Evolutionary conservation across 1,140 invertebrate species (phyloP).

Genomic region (Eumaeus atala): DNA sequence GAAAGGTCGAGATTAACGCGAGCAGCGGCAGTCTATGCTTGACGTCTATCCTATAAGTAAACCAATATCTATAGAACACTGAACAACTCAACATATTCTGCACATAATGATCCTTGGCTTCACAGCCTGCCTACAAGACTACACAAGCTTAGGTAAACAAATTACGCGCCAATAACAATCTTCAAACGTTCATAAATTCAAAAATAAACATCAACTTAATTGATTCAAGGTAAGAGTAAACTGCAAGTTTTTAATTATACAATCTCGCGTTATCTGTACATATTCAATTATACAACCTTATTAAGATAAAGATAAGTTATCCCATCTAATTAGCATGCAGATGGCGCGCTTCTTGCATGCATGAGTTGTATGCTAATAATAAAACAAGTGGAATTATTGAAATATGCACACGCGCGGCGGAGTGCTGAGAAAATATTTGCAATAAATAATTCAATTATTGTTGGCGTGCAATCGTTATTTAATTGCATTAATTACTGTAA

Average conservation of each 20-base stretch:
- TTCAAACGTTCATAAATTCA: too few relatives aligned
- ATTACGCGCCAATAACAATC: too few relatives aligned
- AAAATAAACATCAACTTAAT: not conserved
- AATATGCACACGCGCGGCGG: conserved; percentile 14
- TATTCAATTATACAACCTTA: conserved; percentile 13
- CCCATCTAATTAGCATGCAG: conserved; percentile 22
- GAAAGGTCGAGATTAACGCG: too few relatives aligned
- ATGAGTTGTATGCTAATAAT: conserved; percentile 24
- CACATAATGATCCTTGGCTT: too few relatives aligned
- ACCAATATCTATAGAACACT: too few relatives aligned
- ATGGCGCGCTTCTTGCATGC: conserved; percentile 21
- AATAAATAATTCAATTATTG: conserved; percentile 7
- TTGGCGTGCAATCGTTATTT: not conserved
- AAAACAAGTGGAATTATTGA: conserved; percentile 25
- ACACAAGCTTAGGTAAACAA: too few relatives aligned
- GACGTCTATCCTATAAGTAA: too few relatives aligned
- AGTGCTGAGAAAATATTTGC: conserved; percentile 1
- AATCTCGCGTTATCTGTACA: conserved; percentile 3
- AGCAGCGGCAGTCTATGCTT: too few relatives aligned
- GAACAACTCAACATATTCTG: too few relatives aligned
- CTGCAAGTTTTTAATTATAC: conserved; percentile 2
- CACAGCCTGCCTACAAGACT: too few relatives aligned
- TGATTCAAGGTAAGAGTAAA: not conserved
- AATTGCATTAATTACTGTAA: conserved; percentile 1
- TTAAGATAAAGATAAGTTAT: conserved; percentile 28